Evolutionary conservation across 2,888 invertebrate genomes (phyloP), one percentile per base, ranked within the genome.

Genomic region (Graphium colonna): DNA sequence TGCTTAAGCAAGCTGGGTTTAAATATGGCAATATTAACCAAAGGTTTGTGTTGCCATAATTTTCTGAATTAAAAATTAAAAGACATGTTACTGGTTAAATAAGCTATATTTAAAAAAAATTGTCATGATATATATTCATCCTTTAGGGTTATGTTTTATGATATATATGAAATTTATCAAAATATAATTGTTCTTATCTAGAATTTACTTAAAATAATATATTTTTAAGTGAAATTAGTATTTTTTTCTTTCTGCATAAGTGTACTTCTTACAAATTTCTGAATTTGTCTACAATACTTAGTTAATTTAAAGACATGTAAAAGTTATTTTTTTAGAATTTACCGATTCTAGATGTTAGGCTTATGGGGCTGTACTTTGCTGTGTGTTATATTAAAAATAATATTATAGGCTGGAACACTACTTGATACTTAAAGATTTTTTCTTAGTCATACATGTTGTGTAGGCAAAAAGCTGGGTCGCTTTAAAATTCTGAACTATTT

Each of bases 231-330:
- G 33, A 33, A 33, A 9, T n/a, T 21, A 33, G n/a, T 33, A 9
- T 12, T 3, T 36, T 36, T 36, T 36, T 12, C 33, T 36, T 10
- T 45, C 7, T 3, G 26, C 15, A n/a, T 38, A 38, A 5, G 4
- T 12, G 7, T 3, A 9, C 21, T 36, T 17, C 21, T 12, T 38
- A 46, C 38, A 36, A 36, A 45, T 36, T 12, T 38, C 13, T 18
- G 10, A 9, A 26, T 52, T 36, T 13, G 15, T 41, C 1, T 40
- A 40, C 13, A 33, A 52, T 28, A 45, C n/a, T n/a, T 21, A 26
- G 31, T 51, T 54, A 40, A 8, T 50, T 46, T 38, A 52, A 49
- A 51, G 49, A 44, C 50, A 53, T 50, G 45, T 52, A 49, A 36
- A 50, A 38, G 2, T 18, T 49, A 42, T 47, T 48, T 49, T 43